These are phyloP conservation scores for Cenopis cana DNA, from an alignment of 2,888 invertebrate species.

Conservation along the genomic window DNA sequence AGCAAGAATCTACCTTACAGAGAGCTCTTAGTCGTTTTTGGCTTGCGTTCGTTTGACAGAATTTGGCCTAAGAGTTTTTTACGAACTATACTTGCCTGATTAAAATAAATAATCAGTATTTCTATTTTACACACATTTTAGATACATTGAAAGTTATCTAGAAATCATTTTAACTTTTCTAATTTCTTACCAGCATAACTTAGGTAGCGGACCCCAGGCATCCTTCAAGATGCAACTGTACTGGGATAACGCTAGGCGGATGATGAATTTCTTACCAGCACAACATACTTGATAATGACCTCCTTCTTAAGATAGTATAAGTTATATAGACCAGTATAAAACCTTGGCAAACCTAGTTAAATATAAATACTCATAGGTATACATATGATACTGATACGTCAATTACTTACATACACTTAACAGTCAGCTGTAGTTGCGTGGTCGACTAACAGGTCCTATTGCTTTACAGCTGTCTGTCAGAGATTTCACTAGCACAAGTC, in stretches of 20 bases:
- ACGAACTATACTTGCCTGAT: no score
- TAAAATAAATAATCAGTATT: no score
- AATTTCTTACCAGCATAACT: background rate
- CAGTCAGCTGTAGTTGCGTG: slow-evolving; percentile 26
- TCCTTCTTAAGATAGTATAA: slow-evolving; percentile 15
- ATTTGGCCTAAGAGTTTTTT: no score
- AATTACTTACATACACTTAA: slow-evolving; percentile 17
- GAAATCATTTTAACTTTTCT: background rate
- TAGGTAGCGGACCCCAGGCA: no score
- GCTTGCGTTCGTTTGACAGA: no score
- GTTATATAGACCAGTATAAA: slow-evolving; percentile 7
- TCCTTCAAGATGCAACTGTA: no score
- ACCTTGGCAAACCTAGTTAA: slow-evolving; percentile 34
- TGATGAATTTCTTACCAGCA: slow-evolving; percentile 1
- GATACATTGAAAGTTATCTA: background rate
- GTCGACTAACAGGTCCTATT: slow-evolving; percentile 29
- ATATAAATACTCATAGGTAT: slow-evolving; percentile 1
- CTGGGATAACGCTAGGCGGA: no score
- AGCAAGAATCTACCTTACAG: no score
- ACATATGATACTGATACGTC: slow-evolving; percentile 14
- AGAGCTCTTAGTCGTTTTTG: no score
- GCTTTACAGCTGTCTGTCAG: slow-evolving; percentile 24
- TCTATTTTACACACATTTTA: no score
- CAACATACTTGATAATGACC: background rate
- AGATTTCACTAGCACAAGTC: slow-evolving; percentile 41